Conservation (phyloP, 1,140 invertebrate species). For the Drosophila serrata region DNA sequence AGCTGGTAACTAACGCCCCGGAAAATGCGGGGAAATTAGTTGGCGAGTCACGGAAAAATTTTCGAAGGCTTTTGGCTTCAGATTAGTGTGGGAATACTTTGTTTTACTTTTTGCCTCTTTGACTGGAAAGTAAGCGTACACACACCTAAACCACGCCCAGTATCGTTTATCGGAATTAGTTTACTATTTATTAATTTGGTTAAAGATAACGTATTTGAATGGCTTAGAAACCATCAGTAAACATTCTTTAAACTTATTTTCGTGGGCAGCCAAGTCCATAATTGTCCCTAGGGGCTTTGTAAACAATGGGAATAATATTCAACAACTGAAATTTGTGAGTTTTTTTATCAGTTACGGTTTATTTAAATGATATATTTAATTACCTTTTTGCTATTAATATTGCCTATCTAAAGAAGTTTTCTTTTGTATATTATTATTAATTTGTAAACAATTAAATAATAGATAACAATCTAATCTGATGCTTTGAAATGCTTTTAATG, state of each 20-base stretch:
- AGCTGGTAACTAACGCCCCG: slow-evolving; percentile 36
- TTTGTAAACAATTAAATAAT: not conserved
- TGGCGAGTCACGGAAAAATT: slow-evolving; percentile 34
- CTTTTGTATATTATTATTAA: not conserved
- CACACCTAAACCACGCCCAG: not conserved
- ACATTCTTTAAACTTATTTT: not conserved
- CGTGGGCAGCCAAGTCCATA: no score
- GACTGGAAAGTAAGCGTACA: not conserved
- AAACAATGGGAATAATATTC: not conserved
- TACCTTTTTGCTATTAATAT: not conserved
- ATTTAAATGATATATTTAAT: not conserved
- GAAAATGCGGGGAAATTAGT: slow-evolving; percentile 31
- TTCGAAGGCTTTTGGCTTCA: slow-evolving; percentile 11
- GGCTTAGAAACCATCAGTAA: not conserved
- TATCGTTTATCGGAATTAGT: not conserved
- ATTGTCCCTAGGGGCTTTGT: not conserved
- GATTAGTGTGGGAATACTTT: slow-evolving; percentile 21
- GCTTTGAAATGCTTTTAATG: not conserved
- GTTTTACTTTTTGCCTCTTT: slow-evolving; percentile 15
- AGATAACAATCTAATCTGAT: not conserved
- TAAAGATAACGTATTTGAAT: not conserved
- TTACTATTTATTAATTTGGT: not conserved
- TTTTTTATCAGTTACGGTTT: slow-evolving; percentile 18
- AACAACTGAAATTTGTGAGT: not conserved
- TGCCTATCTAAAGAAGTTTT: not conserved